These are phyloP conservation scores for Thamnophis sirtalis DNA, from an alignment of 2,113 vertebrate species.

Conservation along the genomic window DNA sequence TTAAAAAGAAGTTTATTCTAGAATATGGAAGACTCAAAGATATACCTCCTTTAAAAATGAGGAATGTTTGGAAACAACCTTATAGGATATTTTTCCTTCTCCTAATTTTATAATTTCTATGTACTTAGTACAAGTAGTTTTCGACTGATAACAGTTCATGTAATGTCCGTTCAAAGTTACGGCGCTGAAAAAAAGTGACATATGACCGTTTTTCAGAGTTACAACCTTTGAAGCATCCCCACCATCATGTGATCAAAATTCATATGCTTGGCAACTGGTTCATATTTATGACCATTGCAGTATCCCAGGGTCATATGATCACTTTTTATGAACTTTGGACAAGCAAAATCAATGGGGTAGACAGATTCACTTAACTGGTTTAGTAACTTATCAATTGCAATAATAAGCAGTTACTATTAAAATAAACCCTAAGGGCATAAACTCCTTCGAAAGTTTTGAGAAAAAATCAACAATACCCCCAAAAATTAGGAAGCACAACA, in stretches of 20 bases:
- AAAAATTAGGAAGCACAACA: neutral
- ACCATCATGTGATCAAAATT: neutral
- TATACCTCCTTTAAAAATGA: neutral
- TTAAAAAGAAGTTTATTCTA: constrained; percentile 17
- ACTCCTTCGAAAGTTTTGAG: neutral
- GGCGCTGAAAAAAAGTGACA: neutral
- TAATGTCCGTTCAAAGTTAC: neutral
- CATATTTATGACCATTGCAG: neutral
- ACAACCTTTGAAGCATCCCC: neutral
- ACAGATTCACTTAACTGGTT: neutral
- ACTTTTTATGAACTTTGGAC: neutral
- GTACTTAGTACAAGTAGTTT: neutral
- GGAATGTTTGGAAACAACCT: neutral
- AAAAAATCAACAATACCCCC: neutral
- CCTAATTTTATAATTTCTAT: neutral
- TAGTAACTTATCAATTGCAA: neutral
- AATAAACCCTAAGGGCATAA: neutral
- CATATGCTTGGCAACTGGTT: neutral
- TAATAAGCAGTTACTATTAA: neutral
- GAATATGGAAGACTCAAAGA: constrained; percentile 3
- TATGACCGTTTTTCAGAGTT: neutral
- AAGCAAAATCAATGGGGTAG: neutral
- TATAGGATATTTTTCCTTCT: neutral
- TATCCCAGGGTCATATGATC: neutral
- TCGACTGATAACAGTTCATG: neutral